Percentiles rank a stretch among this genome's conserved stretches.
phyloP scores from a whole-genome alignment of 2,113 vertebrate genomes.

The Sardina pilchardus region DNA sequence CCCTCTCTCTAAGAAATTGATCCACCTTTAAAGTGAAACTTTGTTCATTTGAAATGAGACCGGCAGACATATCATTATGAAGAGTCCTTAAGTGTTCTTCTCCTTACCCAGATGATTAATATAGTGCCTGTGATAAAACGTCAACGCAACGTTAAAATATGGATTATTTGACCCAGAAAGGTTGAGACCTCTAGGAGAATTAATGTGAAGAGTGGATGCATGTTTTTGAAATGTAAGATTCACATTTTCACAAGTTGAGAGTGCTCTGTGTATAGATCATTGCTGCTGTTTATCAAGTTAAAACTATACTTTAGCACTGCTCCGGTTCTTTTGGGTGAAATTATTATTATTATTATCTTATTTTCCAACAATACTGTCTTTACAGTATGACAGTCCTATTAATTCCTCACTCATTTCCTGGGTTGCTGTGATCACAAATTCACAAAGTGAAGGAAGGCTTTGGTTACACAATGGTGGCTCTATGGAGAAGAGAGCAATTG shows the following conservation, averaged over 20 bases:
- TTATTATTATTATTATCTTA: too few species aligned
- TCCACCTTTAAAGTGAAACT: constrained; percentile 17
- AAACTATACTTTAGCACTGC: background rate
- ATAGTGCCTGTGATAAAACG: constrained; percentile 27
- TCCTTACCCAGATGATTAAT: constrained; percentile 48
- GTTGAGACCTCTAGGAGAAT: background rate
- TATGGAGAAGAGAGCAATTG: background rate
- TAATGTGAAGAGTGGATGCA: background rate
- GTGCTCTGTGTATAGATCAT: background rate
- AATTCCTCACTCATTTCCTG: background rate
- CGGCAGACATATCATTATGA: constrained; percentile 44
- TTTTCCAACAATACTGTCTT: background rate
- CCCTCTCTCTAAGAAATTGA: constrained; percentile 15
- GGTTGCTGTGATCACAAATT: background rate
- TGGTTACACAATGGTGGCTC: background rate
- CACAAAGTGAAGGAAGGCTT: background rate
- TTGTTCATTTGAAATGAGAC: constrained; percentile 34
- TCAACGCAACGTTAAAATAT: constrained; percentile 32
- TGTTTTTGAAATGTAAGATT: background rate
- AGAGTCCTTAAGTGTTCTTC: constrained; percentile 39
- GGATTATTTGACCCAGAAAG: constrained; percentile 31
- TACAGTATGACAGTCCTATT: background rate
- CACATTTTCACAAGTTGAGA: background rate
- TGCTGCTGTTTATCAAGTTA: background rate
- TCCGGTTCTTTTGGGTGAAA: background rate